Percentiles rank a stretch among this genome's conserved stretches.
Conservation (phyloP, 2,888 invertebrate species). For the Dicroscelio sp. region DNA sequence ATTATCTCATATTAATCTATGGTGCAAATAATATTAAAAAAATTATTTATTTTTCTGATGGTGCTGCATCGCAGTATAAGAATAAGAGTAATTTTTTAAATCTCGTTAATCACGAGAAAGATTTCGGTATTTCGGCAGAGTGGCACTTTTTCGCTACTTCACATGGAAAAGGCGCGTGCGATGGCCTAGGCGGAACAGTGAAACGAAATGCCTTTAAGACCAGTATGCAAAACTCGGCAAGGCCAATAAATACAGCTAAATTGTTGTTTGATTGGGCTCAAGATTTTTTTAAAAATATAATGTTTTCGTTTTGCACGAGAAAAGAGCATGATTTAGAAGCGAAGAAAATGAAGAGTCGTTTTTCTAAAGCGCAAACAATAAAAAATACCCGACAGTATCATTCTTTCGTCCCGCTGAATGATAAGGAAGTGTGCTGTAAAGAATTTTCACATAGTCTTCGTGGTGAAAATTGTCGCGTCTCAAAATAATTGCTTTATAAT, state of each 20-base stretch:
- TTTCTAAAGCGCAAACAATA: constrained; percentile 13
- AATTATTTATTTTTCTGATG: constrained; percentile 38
- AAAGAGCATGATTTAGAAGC: constrained; percentile 13
- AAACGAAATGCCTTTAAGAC: constrained; percentile 37
- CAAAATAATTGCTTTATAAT: too few relatives aligned
- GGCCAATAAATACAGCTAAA: neutral
- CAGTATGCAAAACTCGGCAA: constrained; percentile 10
- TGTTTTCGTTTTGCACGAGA: constrained; percentile 15
- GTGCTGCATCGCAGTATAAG: constrained; percentile 9
- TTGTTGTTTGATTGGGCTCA: constrained; percentile 7
- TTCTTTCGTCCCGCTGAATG: too few relatives aligned
- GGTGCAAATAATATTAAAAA: constrained; percentile 18
- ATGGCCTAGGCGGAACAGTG: constrained; percentile 40
- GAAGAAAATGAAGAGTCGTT: neutral
- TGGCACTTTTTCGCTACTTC: constrained; percentile 58
- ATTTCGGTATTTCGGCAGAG: constrained; percentile 32
- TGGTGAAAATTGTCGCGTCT: too few relatives aligned
- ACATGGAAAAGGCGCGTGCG: constrained; percentile 53
- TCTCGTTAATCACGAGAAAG: constrained; percentile 32
- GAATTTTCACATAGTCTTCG: too few relatives aligned
- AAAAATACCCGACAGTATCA: constrained; percentile 29
- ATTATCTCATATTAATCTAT: constrained; percentile 1
- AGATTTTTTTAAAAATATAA: constrained; percentile 20
- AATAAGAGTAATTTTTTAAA: constrained; percentile 40
- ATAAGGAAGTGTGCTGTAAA: too few relatives aligned